Evolutionary conservation across 2,888 invertebrate species (phyloP).

Genomic region (Hirtodrosophila cameraria): DNA sequence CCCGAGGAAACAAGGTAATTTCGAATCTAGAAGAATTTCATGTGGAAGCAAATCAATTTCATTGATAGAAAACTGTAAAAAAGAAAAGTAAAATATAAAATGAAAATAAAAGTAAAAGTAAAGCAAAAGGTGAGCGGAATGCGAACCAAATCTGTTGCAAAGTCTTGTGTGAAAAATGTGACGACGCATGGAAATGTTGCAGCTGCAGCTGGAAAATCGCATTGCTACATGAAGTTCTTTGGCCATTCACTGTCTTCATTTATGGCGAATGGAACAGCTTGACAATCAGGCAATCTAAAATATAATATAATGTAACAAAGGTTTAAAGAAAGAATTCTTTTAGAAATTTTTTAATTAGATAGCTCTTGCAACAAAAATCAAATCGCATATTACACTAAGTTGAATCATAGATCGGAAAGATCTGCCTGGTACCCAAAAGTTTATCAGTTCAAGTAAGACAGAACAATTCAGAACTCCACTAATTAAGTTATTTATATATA

Average conservation of each 20-base stretch:
- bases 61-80: slow-evolving; percentile 40
- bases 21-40: slow-evolving; percentile 25
- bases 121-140: not conserved
- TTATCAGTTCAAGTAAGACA: no score
- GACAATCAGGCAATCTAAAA: slow-evolving; percentile 40
- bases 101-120: not conserved
- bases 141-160: slow-evolving; percentile 12
- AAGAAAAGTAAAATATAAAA: slow-evolving; percentile 5
- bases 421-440: no score
- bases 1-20: slow-evolving; percentile 59
- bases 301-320: no score
- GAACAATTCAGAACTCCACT: no score
- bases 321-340: no score
- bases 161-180: slow-evolving; percentile 20
- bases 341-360: no score
- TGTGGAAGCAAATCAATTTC: slow-evolving; percentile 68
- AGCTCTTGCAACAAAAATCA: no score
- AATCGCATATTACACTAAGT: no score
- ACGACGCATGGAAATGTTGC: no score
- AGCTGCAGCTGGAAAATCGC: slow-evolving; percentile 22
- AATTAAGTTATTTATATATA: no score
- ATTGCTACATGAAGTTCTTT: slow-evolving; percentile 28
- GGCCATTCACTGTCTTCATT: slow-evolving; percentile 69
- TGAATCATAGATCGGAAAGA: no score
- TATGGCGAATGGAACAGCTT: slow-evolving; percentile 43